Evolutionary conservation across 1,140 invertebrate genomes (phyloP), one percentile per base, ranked within the genome.

Genomic region (Ericerus pela): DNA sequence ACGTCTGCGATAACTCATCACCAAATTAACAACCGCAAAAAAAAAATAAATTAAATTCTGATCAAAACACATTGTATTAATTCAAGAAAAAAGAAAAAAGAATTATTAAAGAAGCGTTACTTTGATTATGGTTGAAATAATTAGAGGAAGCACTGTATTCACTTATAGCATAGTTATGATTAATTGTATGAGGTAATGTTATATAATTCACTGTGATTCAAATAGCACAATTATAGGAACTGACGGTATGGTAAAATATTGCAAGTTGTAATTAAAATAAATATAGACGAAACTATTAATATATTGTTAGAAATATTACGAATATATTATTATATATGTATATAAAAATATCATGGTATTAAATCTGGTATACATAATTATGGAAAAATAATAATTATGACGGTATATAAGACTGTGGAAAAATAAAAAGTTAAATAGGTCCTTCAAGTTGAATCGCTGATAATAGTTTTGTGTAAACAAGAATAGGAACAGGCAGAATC

Each of bases 201-300:
- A 38, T n/a, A 47, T 47, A 47, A 24, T 47, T 47, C 41, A 47
- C 41, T 47, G 41, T 47, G 41, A 47, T 24, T 47, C 26, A 16
- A 47, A 47, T 47, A 47, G 41, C 41, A 47, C 41, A 47, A 24
- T 47, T 47, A 47, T 47, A 47, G 41, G 41, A 47, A 47, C 41
- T 47, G 41, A 47, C 41, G 41, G 41, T 47, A 12, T 47, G 41
- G 41, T 47, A 47, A 47, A n/a, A 47, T 47, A 47, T 47, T 47
- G 41, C 16, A 14, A 47, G 26, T 22, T 47, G 41, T 47, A 47
- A 24, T 47, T n/a, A n/a, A n/a, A n/a, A 47, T 47, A 47, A 47
- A 47, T 47, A 47, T 47, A 24, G 41, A 47, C 10, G 41, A 24
- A 47, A 47, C 41, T 47, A 47, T 47, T 47, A 47, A 47, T n/a